Base-by-base conservation (phyloP, 2,888 invertebrate genomes). In the Oscheius sp. region DNA sequence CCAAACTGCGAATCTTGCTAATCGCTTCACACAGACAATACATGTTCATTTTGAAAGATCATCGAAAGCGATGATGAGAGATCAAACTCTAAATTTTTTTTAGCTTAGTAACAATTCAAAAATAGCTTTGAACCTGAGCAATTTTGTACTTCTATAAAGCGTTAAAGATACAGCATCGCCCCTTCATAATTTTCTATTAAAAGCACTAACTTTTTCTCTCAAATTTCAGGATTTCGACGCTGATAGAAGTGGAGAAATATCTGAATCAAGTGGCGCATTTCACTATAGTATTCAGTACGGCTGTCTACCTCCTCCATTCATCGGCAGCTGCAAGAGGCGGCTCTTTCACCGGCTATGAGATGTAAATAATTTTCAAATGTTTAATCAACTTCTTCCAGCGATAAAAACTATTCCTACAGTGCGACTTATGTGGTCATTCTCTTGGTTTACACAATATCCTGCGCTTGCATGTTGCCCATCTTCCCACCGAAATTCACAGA, bases 231-330 rank as follows among this genome's bases (percentile, higher is more conserved):
- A n/a, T 61, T 23, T 29, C n/a, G 4, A 61, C 61, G 15, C 31
- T 61, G 5, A 15, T 25, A 20, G 61, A 61, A 17, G 27, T 27
- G 2, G 45, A 61, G 45, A 61, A 27, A 20, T 61, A 45, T 25
- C 45, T 61, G 17, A 39, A 61, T 6, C 42, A 61, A n/a, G 61
- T 61, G 15, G 39, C n/a, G 15, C 45, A 61, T n/a, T 25, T 25
- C 29, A 42, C 42, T 25, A 8, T 61, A 23, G n/a, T 61, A 6
- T 45, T n/a, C 29, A 27, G 42, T 27, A 15, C 42, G 6, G 42
- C 45, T 15, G 29, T 20, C 4, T 61, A 61, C 17, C 45, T 61
- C 8, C 17, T 42, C 5, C 61, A 61, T 29, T 15, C 20, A 17
- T 20, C 61, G 8, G 61, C 45, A 2, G 17, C 42, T 1, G 61